Evolutionary conservation across 2,113 vertebrate species (phyloP).

Genomic region (Cariama cristata): DNA sequence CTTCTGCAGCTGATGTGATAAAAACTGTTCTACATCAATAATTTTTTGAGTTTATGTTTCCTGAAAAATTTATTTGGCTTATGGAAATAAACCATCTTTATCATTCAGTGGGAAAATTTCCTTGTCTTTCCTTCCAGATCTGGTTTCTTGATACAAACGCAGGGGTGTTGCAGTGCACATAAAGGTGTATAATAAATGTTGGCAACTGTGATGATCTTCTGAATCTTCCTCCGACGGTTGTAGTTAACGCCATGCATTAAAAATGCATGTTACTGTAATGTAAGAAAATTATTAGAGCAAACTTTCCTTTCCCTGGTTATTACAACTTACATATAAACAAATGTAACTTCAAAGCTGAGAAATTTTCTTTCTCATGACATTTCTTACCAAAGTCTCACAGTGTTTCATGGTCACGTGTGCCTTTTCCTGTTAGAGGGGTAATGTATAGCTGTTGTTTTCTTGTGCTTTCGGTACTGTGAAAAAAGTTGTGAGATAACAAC

Average conservation of each 20-base stretch:
- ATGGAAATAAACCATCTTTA: not conserved
- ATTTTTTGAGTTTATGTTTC: constrained; percentile 42
- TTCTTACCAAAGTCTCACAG: not conserved
- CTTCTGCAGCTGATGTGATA: constrained; percentile 7
- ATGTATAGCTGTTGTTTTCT: not conserved
- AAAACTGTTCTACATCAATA: constrained; percentile 29
- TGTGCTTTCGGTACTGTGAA: not conserved
- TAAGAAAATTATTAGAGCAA: not conserved
- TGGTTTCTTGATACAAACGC: not conserved
- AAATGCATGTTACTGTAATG: not conserved
- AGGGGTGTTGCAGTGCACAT: not conserved
- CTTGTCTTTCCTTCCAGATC: not conserved
- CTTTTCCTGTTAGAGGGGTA: not conserved
- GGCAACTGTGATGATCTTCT: not conserved
- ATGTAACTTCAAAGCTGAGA: not conserved
- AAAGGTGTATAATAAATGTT: not conserved
- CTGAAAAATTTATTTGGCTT: constrained; percentile 4
- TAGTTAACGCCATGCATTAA: not conserved
- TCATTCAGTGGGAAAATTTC: not conserved
- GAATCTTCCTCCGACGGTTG: not conserved
- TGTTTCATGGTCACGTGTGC: not conserved
- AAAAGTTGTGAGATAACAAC: not conserved
- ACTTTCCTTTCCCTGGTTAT: not conserved
- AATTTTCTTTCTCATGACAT: not conserved
- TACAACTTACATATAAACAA: not conserved